A percentile compares a stretch with the other conserved stretches of the same genome.
Conservation (phyloP, 2,888 invertebrate genomes). For the Pinctada fucata region DNA sequence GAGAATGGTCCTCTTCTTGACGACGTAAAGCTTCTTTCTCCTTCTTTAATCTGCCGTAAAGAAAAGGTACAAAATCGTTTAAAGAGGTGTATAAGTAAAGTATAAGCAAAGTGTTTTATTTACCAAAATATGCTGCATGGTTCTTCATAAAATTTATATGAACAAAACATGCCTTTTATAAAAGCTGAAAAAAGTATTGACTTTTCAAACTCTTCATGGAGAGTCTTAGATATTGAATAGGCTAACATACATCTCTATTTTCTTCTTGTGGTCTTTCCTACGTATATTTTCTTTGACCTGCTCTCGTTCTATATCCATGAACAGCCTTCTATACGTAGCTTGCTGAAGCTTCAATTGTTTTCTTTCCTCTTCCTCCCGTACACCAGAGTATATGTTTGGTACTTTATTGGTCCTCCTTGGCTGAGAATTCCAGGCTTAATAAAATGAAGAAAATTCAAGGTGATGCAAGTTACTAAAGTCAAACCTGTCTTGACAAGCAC, state of each 20-base stretch:
- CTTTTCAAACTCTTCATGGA: no score
- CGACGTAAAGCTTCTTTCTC: constrained; percentile 64
- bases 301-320: constrained; percentile 75
- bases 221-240: no score
- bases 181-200: no score
- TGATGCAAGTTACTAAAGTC: no score
- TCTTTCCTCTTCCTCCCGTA: constrained; percentile 62
- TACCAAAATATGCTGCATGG: no score
- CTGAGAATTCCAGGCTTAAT: background rate
- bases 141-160: no score
- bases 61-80: background rate
- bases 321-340: constrained; percentile 71
- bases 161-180: no score
- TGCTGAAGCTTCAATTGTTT: constrained; percentile 65
- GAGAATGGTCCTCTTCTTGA: constrained; percentile 61
- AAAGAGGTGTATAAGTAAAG: no score
- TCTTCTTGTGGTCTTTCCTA: constrained; percentile 64
- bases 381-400: constrained; percentile 67
- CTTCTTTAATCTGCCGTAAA: constrained; percentile 57
- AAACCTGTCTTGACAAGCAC: no score
- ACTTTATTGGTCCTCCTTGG: constrained; percentile 30
- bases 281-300: constrained; percentile 74
- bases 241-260: constrained; percentile 59
- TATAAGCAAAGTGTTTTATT: no score
- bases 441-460: no score